Evolutionary conservation across 2,113 vertebrate species (phyloP), one percentile per base, ranked within the genome.

Genomic region (Lamprologus sp.): DNA sequence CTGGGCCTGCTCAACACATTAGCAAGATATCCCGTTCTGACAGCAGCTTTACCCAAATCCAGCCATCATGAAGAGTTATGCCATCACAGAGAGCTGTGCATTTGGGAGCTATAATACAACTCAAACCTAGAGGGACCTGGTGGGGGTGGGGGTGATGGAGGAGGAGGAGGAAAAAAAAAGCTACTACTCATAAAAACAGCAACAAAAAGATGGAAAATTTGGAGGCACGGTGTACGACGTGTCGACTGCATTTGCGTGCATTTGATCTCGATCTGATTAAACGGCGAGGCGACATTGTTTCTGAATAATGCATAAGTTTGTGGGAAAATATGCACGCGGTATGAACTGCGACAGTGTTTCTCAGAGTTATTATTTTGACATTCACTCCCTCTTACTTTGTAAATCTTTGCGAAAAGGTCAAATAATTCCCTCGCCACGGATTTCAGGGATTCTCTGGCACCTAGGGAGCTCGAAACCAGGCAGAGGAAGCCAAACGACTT

Each of bases 31-130:
- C 90, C 89, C 54, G 53, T 92, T 95, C 90, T 90, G 94, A 96
- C 92, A 90, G 93, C 84, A 83, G 93, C 92, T 94, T 94, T 88
- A 92, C 31, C 87, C 91, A 94, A 94, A 95, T 94, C 88, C 88
- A 91, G 83, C 92, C 89, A 92, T 94, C 93, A 93, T 40, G 35
- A 92, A 93, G 94, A 96, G 91, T 95, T 95, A 94, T 94, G 91
- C 88, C 79, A 53, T 88, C 28, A 60, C 75, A 91, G 85, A 56
- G 21, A 90, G 75, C 85, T 82, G 87, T 12, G 73, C 88, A 93
- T 94, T 91, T 90, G 90, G 85, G 86, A 92, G 91, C 45, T 55
- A 84, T 87, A 77, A 81, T 83, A 90, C 86, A 84, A 94, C 94
- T 94, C 85, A 91, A 89, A 91, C 90, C 92, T 88, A 81, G 75